These are phyloP conservation scores for Rhyacichthys aspro DNA, from an alignment of 2,797 vertebrate species.

Conservation along the genomic window DNA sequence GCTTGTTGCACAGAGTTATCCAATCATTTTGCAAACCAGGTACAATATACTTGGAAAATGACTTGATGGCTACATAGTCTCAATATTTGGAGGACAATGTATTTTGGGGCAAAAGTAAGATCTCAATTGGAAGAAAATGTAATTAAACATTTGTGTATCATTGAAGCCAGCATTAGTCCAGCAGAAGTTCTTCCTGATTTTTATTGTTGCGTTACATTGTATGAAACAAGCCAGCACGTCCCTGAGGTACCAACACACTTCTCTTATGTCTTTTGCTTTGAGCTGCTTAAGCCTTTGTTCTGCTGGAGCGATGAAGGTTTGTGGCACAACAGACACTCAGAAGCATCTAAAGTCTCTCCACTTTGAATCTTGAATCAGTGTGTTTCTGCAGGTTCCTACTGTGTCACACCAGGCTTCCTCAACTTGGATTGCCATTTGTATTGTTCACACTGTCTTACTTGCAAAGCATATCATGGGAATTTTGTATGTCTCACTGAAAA, in stretches of 20 bases:
- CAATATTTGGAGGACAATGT: too few species aligned
- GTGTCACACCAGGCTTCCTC: constrained; percentile 47
- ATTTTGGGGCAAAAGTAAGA: too few species aligned
- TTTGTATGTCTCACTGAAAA: constrained; percentile 30
- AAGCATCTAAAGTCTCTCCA: constrained; percentile 55
- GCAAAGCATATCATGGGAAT: constrained; percentile 22
- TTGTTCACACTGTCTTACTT: constrained; percentile 36
- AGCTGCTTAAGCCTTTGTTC: constrained; percentile 34
- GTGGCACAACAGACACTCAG: constrained; percentile 22
- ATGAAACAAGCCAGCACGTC: constrained; percentile 7
- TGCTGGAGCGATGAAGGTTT: constrained; percentile 37
- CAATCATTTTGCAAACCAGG: too few species aligned
- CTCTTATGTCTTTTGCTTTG: constrained; percentile 31
- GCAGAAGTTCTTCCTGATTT: background rate
- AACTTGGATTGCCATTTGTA: constrained; percentile 45
- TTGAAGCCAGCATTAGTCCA: too few species aligned
- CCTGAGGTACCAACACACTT: constrained; percentile 13
- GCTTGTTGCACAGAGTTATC: too few species aligned
- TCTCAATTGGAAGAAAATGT: too few species aligned
- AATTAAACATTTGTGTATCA: too few species aligned
- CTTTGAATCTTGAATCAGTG: constrained; percentile 24
- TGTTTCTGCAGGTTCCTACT: constrained; percentile 46
- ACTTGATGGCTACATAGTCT: too few species aligned
- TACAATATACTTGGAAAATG: too few species aligned
- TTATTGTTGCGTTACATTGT: background rate